These are phyloP conservation scores for Chiroxiphia lanceolata DNA, from an alignment of 2,797 vertebrate genomes.

Conservation along the genomic window DNA sequence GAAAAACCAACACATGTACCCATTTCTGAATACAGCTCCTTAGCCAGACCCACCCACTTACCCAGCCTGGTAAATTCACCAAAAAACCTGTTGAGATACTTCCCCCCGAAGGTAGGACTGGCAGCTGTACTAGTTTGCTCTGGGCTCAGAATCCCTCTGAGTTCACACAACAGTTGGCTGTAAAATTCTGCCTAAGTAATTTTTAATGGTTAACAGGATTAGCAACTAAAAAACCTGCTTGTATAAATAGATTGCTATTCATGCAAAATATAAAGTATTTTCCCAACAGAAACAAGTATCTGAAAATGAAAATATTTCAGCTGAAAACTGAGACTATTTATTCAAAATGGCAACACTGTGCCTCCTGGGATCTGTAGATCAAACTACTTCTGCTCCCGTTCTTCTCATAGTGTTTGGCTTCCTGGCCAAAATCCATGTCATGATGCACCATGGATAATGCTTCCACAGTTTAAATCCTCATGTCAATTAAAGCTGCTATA, in stretches of 20 bases:
- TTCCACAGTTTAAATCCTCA: background rate
- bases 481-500: background rate
- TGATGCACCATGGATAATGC: background rate
- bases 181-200: background rate
- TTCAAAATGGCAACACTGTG: background rate
- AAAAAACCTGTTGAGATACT: background rate
- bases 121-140: background rate
- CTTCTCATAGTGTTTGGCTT: background rate
- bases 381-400: background rate
- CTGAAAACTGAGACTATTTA: background rate
- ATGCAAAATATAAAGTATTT: background rate
- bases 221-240: background rate
- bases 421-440: background rate
- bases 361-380: background rate
- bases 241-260: background rate
- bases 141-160: background rate
- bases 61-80: background rate
- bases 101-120: background rate
- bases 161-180: background rate
- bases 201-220: background rate
- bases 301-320: background rate
- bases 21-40: accelerated
- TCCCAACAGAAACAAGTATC: background rate
- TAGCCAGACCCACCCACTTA: background rate
- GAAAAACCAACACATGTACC: background rate